Evolutionary conservation across 2,888 invertebrate genomes (phyloP), one percentile per base, ranked within the genome.

Genomic region (Zaprionus obscuricornis): DNA sequence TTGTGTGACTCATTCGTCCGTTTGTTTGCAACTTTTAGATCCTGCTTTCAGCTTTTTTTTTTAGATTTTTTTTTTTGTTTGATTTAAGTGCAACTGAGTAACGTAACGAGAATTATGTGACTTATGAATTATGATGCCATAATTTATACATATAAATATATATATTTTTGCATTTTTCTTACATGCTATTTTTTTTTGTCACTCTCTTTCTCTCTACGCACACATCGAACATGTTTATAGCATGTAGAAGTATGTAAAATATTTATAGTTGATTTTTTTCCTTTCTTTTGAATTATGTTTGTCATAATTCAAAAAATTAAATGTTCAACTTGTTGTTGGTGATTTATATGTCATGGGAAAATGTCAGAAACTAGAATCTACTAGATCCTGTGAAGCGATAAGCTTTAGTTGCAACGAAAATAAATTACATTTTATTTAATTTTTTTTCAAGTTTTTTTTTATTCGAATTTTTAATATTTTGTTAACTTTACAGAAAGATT

Each of bases 131-230:
- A 58, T 58, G 66, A 8, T 18, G 29, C 31, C 51, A 45, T 57
- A 18, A 57, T 56, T 69, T 69, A 39, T 64, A 20, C 46, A 56
- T 39, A 56, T 43, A 56, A n/a, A n/a, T n/a, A n/a, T n/a, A n/a
- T n/a, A n/a, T n/a, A n/a, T n/a, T n/a, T n/a, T 31, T 51, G 37
- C 27, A 45, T 13, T 20, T 11, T 31, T 5, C 36, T 3, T 1
- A n/a, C n/a, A n/a, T n/a, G n/a, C n/a, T n/a, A n/a, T n/a, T n/a
- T n/a, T n/a, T n/a, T n/a, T n/a, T n/a, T n/a, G n/a, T n/a, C n/a
- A n/a, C n/a, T n/a, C n/a, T n/a, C n/a, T n/a, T n/a, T n/a, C n/a
- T n/a, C n/a, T n/a, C n/a, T n/a, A n/a, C n/a, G n/a, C n/a, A n/a
- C n/a, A n/a, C n/a, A n/a, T n/a, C n/a, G n/a, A n/a, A n/a, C n/a